Base-by-base conservation (phyloP, 2,113 vertebrate species). In the Dicerorhinus sumatrensis region DNA sequence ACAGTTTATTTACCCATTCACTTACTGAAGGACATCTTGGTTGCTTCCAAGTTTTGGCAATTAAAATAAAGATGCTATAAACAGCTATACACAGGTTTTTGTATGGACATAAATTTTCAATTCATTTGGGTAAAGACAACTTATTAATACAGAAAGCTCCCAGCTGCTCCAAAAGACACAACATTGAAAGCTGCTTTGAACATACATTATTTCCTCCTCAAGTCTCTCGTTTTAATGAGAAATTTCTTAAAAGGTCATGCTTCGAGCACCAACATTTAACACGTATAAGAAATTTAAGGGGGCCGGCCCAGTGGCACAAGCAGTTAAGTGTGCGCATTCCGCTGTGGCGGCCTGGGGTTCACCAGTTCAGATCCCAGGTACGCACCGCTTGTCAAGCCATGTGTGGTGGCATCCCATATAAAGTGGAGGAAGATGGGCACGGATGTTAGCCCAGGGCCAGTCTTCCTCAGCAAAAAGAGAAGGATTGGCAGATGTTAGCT, bases 81-180 rank as follows among this genome's bases (percentile, higher is more conserved):
- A 88, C 3, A 63, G 39, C 27, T 17, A 8, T 77, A 27, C 63
- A n/a, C 10, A 46, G 72, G 1, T n/a, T 82, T 91, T 25, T 88
- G 36, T 58, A 25, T 33, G 23, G 33, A 56, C 9, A 7, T 16
- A 54, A 51, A 23, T 92, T 73, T 88, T 82, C 29, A 95, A 56
- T 29, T 81, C 29, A 17, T 14, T 36, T 56, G 69, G 36, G 10
- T 46, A 36, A 67, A 83, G 60, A 76, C 17, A 16, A 87, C 8
- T 81, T 83, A 42, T 92, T 76, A 46, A 36, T 31, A 88, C 3
- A 91, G 36, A 48, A 80, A 70, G 69, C 56, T 21, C 7, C 36
- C 58, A 87, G 60, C 18, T 83, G 70, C 29, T 92, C 51, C 79
- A 83, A 88, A 89, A 69, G 76, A 95, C 39, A 63, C 27, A 86